Conservation (phyloP, 2,113 vertebrate genomes). For the Mesoclemmys tuberculata region DNA sequence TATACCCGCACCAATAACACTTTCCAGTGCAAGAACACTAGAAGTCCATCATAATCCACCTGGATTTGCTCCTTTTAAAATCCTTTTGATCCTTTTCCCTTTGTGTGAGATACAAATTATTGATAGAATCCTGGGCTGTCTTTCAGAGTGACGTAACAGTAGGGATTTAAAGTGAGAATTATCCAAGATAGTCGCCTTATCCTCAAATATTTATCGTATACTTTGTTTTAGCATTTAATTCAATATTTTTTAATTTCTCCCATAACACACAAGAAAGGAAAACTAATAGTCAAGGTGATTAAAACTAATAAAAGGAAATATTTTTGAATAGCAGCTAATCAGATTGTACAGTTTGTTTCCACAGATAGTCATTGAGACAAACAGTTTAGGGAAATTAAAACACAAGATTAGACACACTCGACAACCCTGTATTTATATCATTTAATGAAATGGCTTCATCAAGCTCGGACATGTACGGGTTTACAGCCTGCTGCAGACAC, state of each 20-base stretch:
- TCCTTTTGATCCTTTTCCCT: neutral
- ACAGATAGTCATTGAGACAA: neutral
- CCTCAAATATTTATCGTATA: neutral
- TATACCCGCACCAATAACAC: too few species aligned
- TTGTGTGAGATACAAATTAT: neutral
- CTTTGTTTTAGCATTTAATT: neutral
- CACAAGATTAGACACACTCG: neutral
- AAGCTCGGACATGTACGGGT: neutral
- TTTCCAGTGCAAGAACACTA: too few species aligned
- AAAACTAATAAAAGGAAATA: neutral
- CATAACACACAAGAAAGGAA: neutral
- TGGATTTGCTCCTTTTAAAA: neutral
- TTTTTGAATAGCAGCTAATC: neutral
- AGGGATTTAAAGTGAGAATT: neutral
- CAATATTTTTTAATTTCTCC: neutral
- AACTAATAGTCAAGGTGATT: neutral
- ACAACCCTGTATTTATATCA: neutral
- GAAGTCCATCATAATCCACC: too few species aligned
- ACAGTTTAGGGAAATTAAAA: accelerated
- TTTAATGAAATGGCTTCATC: neutral
- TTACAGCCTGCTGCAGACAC: neutral
- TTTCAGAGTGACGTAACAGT: neutral
- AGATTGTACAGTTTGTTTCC: neutral
- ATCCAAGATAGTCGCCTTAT: neutral
- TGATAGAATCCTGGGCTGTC: neutral